These are phyloP conservation scores for Coelopa frigida DNA, from an alignment of 1,140 invertebrate species.

Conservation along the genomic window DNA sequence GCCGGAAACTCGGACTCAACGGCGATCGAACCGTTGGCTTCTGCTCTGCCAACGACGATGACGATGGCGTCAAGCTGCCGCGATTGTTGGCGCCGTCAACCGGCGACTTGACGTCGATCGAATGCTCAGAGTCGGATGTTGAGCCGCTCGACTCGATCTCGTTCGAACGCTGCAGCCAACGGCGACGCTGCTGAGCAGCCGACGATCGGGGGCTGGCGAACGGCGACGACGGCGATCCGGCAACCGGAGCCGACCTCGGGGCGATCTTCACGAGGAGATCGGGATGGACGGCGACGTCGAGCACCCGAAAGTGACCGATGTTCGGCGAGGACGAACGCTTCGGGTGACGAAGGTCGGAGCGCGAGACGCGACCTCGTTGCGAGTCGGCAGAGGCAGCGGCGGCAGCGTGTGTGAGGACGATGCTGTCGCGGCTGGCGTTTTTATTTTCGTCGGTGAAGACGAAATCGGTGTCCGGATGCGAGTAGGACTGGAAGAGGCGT, in stretches of 20 bases:
- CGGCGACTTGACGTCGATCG: not conserved
- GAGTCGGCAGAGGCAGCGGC: too few relatives aligned
- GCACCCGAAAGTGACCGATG: conserved; percentile 13
- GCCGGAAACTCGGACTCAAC: too few relatives aligned
- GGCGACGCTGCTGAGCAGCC: conserved; percentile 10
- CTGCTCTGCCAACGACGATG: too few relatives aligned
- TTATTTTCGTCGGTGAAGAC: conserved; percentile 23
- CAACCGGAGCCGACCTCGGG: conserved; percentile 12
- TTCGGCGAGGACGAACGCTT: conserved; percentile 19
- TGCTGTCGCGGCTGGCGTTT: conserved; percentile 13
- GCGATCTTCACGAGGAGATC: conserved; percentile 19
- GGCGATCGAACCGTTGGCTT: too few relatives aligned
- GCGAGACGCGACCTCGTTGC: conserved; percentile 4
- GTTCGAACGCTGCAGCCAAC: conserved; percentile 10
- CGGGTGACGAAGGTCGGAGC: conserved; percentile 15
- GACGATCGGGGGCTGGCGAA: not conserved
- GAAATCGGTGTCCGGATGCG: conserved; percentile 21
- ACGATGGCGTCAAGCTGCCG: too few relatives aligned
- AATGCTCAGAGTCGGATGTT: conserved; percentile 13
- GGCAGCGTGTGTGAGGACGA: not conserved
- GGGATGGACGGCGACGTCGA: conserved; percentile 18
- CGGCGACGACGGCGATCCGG: not conserved
- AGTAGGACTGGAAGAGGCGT: conserved; percentile 19
- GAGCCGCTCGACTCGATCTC: conserved; percentile 16
- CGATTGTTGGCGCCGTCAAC: too few relatives aligned